phyloP scores from a whole-genome alignment of 2,797 vertebrate genomes.

The Lemur catta region DNA sequence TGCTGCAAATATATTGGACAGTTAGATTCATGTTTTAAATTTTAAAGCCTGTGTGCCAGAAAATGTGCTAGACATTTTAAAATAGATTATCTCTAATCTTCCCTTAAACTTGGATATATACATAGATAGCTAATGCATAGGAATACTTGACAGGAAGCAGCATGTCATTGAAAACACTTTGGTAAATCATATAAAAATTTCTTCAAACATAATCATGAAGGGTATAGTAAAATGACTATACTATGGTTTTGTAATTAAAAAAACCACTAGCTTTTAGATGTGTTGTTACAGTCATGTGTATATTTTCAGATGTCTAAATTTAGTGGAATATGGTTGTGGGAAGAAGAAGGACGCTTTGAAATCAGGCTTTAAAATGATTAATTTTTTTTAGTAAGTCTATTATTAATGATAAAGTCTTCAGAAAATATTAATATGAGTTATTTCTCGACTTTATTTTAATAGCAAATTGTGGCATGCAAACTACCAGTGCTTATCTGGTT shows the following conservation, averaged over 20 bases:
- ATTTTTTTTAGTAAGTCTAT: not conserved
- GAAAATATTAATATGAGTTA: not conserved
- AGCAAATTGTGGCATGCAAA: not conserved
- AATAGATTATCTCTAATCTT: constrained; percentile 40
- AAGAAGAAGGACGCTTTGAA: not conserved
- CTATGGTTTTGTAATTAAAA: not conserved
- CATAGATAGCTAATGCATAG: not conserved
- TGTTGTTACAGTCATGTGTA: not conserved
- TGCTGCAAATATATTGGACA: not conserved
- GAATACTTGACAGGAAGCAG: not conserved
- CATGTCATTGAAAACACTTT: not conserved
- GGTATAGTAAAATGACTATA: not conserved
- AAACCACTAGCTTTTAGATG: not conserved
- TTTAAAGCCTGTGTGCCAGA: not conserved
- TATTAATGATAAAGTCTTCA: constrained; percentile 20
- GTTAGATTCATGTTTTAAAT: not conserved
- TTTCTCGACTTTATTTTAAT: not conserved
- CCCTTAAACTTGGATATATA: not conserved
- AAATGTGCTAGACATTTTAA: constrained; percentile 42
- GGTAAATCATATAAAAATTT: not conserved
- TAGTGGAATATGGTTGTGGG: not conserved
- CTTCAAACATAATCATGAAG: not conserved
- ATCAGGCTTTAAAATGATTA: not conserved
- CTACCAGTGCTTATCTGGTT: not conserved
- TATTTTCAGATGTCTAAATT: constrained; percentile 33